Evolutionary conservation across 1,140 invertebrate genomes (phyloP).

Genomic region (Eriocheir sinensis): DNA sequence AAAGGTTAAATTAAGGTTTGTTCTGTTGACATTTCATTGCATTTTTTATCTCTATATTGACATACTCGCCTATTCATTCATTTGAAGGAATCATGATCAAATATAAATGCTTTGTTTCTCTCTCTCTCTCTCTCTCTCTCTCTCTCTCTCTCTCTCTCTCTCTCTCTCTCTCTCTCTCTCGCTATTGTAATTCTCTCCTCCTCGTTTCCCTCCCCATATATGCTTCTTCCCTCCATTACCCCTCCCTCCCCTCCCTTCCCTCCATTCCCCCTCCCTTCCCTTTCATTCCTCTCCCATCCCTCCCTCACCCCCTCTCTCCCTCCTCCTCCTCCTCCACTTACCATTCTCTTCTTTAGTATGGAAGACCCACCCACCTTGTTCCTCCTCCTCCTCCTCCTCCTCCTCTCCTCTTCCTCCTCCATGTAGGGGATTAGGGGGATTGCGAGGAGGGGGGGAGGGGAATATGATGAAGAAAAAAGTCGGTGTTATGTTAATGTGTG

Average conservation of each 20-base stretch:
- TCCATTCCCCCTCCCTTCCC: background rate
- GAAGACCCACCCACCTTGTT: background rate
- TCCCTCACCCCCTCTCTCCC: slow-evolving; percentile 44
- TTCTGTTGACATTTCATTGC: too few relatives aligned
- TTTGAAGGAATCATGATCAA: too few relatives aligned
- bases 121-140: background rate
- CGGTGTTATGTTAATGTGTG: background rate
- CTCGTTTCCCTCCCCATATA: too few relatives aligned
- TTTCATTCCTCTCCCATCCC: background rate
- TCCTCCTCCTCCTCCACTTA: slow-evolving; percentile 50
- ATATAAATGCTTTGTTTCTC: background rate
- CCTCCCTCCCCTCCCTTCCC: background rate
- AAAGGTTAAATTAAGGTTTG: too few relatives aligned
- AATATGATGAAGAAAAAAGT: background rate
- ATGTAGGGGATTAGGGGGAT: background rate
- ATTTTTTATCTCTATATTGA: too few relatives aligned
- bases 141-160: slow-evolving; percentile 34
- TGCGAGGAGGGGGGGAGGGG: background rate
- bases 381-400: slow-evolving; percentile 35
- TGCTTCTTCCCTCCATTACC: background rate
- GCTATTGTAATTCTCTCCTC: background rate
- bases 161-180: slow-evolving; percentile 9
- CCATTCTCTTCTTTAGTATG: slow-evolving; percentile 47
- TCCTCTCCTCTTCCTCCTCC: background rate
- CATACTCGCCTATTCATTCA: too few relatives aligned